Base-by-base conservation (phyloP, 1,140 invertebrate species). In the Neocloeon triangulifer region DNA sequence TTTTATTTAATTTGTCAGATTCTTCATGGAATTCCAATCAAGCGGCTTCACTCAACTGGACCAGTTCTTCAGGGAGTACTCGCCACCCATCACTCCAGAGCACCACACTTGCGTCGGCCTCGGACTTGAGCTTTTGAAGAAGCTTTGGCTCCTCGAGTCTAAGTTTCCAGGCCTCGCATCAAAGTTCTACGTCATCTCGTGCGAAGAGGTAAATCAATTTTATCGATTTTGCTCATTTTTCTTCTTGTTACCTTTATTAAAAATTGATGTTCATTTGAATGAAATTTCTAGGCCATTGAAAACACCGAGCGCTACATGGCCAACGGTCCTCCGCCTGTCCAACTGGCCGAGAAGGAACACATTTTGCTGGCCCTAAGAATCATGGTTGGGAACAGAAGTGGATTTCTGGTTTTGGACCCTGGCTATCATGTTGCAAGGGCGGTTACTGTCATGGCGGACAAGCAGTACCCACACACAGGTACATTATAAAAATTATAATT, bases 61-160 rank as follows among this genome's bases (percentile, higher is more conserved):
- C 22, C 58, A 66, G 35, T 82, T 77, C 49, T 79, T 70, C 45
- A 60, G 67, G 34, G 60, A 62, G 25, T 88, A 85, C 48, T 52
- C 66, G 31, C 73, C 82, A 30, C 63, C 68, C n/a, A 75, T 91
- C 33, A 66, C 68, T 27, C 51, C 64, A 2, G 62, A 69, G 41
- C 70, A 80, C 49, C 69, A 85, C 49, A 86, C 82, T 15, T 91
- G 85, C 47, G 84, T 89, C 14, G 82, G 81, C 17, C 55, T 89
- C 37, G 73, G 74, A 27, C 62, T 82, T 37, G 77, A 84, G 52
- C 56, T 88, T 39, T 57, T 81, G 39, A 50, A 60, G 28, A 57
- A 66, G 35, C 53, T 75, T 25, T 50, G 41, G 35, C 49, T 51
- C 39, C 49, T 68, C 6, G 58, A 61, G 33, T 46, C 59, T 30